Percentiles rank a stretch among this genome's conserved stretches.
phyloP scores from a whole-genome alignment of 2,113 vertebrate species.

The Daboia siamensis region DNA sequence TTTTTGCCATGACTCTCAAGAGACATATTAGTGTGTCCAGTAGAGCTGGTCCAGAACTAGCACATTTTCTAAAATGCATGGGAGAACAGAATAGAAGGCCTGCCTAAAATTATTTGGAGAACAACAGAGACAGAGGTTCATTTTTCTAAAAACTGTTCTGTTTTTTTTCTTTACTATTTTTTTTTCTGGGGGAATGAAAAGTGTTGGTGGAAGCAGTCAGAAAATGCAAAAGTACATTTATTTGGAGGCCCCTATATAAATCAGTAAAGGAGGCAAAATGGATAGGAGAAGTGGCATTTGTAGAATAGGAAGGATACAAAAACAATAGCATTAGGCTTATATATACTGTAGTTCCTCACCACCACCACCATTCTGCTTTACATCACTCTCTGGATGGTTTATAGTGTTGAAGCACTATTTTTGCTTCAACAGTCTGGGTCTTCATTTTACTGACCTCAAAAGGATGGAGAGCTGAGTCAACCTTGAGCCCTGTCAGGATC shows the following conservation, averaged over 20 bases:
- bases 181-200: neutral
- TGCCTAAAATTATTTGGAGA: neutral
- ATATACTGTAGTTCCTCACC: neutral
- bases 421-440: neutral
- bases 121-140: neutral
- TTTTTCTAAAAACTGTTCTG: neutral
- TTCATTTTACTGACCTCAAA: neutral
- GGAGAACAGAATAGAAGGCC: neutral
- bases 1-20: neutral
- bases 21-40: neutral
- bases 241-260: neutral
- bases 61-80: neutral
- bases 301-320: neutral
- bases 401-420: neutral
- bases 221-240: neutral
- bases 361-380: neutral
- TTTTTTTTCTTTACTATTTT: neutral
- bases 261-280: neutral
- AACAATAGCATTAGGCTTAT: neutral
- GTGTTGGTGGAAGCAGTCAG: neutral
- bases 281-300: neutral
- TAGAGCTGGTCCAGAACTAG: neutral
- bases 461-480: neutral
- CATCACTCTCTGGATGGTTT: neutral
- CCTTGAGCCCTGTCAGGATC: neutral